Evolutionary conservation across 2,888 invertebrate genomes (phyloP), one percentile per base, ranked within the genome.

Genomic region (Arrhopalites spinosus): DNA sequence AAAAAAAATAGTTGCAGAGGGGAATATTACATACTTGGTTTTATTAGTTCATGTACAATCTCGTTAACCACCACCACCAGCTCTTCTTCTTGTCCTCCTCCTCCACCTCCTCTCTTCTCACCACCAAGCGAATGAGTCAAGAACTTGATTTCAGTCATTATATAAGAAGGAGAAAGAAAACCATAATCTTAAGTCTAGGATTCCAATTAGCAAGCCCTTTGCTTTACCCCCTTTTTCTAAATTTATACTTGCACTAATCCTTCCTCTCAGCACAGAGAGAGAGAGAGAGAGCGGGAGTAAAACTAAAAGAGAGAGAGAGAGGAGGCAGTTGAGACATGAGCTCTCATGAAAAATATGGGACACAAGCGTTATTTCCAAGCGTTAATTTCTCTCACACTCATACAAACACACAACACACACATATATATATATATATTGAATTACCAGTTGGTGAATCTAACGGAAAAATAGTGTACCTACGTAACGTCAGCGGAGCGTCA

Each of bases 331-430:
- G 71, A 68, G 74, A 74, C 66, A 61, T 64, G 71, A 36, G 36
- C 36, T 36, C 75, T 70, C 70, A 61, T 66, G 73, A 79, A 79
- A 79, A 78, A 81, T 79, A 81, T 80, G 80, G 79, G 77, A 76
- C 79, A 81, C 78, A 79, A 81, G 81, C 81, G 79, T 80, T 81
- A 81, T 80, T 81, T 81, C 80, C 79, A n/a, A 80, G 81, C 80
- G 80, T 80, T 81, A 81, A 81, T 81, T 80, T 81, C 79, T 67
- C 80, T 80, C 80, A 78, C 74, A 78, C 79, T 78, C 36, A 36
- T 11, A 36, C 36, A 7, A 3, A 36, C 36, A 36, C 36, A 7
- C 36, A 3, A 36, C 36, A 7, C 36, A 36, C 36, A 36, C 36
- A 7, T 11, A 36, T 36, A 36, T 11, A 7, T 11, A 36, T 36